Base-by-base conservation (phyloP, 2,113 vertebrate species). In the Cairina moschata region DNA sequence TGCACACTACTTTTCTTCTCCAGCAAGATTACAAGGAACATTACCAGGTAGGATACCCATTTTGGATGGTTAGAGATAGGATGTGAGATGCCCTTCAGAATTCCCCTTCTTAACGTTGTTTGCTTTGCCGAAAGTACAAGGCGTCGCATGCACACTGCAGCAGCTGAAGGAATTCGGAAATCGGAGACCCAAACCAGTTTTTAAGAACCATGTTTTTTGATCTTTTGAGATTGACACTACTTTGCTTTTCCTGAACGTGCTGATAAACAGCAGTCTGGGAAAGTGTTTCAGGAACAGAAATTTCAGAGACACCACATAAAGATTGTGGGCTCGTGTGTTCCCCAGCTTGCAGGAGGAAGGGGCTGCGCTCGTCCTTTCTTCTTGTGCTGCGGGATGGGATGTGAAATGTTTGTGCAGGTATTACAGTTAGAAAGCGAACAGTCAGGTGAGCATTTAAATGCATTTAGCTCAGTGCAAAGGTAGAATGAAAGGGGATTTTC, bases 31-130 rank as follows among this genome's bases (percentile, higher is more conserved):
- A 80, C 83, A 96, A 94, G 76, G 87, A 74, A 83, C 40, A 40
- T 5, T 40, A 40, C 40, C 40, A 86, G 56, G 32, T 32, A 40
- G 65, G 56, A 91, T 86, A n/a, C 82, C 83, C 76, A 63, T 90
- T 83, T 90, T 79, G 83, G 65, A 42, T 86, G 60, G 82, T 75
- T 95, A 31, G 68, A 93, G 65, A n/a, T 48, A 69, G 65, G 56
- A 83, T 88, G 83, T 83, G 90, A 96, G 93, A 94, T 95, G 17
- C 58, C 48, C 82, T 94, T 91, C 71, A 73, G 50, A 95, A 93
- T 83, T 69, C 69, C 87, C 38, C 56, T 78, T 72, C 69, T 94
- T 54, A 63, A 0, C 0, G 0, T 14, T 72, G 56, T 77, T 55
- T 84, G 26, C 82, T 94, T 87, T 91, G 87, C 71, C 54, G 38